Conservation (phyloP, 2,113 vertebrate species). For the Piaya cayana region DNA sequence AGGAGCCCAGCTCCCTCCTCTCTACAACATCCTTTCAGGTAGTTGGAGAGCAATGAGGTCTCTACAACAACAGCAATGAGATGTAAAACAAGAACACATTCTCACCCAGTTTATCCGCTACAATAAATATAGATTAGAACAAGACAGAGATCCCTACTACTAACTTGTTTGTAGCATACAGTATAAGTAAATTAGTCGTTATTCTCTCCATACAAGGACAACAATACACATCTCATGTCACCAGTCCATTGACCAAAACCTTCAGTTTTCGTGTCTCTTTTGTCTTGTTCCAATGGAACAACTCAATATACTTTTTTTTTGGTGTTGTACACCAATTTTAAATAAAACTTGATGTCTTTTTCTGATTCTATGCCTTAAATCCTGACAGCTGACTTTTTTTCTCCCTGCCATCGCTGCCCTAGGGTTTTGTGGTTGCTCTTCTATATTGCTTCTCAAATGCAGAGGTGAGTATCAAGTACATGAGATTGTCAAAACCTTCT, state of each 20-base stretch:
- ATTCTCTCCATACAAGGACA: neutral
- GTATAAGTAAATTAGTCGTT: neutral
- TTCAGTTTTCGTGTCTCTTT: too few relatives aligned
- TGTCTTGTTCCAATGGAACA: neutral
- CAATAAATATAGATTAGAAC: neutral
- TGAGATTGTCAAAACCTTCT: neutral
- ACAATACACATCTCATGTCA: neutral
- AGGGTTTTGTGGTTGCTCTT: constrained; percentile 74
- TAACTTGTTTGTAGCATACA: neutral
- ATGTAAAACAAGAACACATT: neutral
- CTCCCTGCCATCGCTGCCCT: neutral
- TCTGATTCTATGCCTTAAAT: neutral
- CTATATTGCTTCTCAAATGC: constrained; percentile 76
- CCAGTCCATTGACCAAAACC: neutral
- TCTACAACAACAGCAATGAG: too few relatives aligned
- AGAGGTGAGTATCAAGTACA: constrained; percentile 61
- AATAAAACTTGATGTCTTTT: neutral
- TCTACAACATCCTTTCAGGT: too few relatives aligned
- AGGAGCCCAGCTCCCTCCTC: too few relatives aligned
- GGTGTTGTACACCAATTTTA: neutral
- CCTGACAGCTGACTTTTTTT: neutral
- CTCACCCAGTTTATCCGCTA: neutral
- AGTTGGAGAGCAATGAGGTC: too few relatives aligned
- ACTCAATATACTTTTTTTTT: neutral
- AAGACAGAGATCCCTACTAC: neutral